phyloP scores from a whole-genome alignment of 2,888 invertebrate genomes.

The Mythimna pallens region DNA sequence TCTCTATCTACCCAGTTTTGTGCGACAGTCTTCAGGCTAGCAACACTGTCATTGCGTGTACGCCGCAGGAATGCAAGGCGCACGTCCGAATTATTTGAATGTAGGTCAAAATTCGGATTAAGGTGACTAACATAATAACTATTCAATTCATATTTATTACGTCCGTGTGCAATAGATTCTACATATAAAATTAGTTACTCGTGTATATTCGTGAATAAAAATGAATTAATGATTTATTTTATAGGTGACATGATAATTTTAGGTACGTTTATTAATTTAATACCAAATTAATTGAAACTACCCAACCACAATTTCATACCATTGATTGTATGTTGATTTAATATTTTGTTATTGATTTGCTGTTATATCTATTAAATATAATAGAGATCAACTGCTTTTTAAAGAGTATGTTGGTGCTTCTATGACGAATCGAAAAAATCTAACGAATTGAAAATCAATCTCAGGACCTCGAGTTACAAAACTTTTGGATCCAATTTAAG shows the following conservation, averaged over 20 bases:
- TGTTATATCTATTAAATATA: too few relatives aligned
- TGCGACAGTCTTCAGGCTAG: slow-evolving; percentile 1
- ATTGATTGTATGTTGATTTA: background rate
- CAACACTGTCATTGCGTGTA: slow-evolving; percentile 48
- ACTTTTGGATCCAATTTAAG: background rate
- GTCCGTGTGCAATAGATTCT: slow-evolving; percentile 29
- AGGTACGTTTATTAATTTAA: too few relatives aligned
- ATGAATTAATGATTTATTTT: too few relatives aligned
- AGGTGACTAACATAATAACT: slow-evolving; percentile 62
- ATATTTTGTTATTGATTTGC: too few relatives aligned
- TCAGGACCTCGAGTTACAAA: background rate
- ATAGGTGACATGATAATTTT: too few relatives aligned
- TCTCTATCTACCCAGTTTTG: background rate
- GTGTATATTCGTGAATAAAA: background rate
- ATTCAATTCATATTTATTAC: slow-evolving; percentile 41
- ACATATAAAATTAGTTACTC: slow-evolving; percentile 18
- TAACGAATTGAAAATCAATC: background rate
- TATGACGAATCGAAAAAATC: too few relatives aligned
- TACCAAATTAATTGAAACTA: too few relatives aligned
- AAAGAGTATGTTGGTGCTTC: background rate
- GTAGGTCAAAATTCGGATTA: slow-evolving; percentile 65
- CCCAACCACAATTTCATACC: background rate
- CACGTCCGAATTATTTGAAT: slow-evolving; percentile 59
- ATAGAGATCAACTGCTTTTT: background rate
- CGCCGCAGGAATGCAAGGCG: slow-evolving; percentile 52